Evolutionary conservation across 2,113 vertebrate genomes (phyloP).

Genomic region (Nycticorax nycticorax): DNA sequence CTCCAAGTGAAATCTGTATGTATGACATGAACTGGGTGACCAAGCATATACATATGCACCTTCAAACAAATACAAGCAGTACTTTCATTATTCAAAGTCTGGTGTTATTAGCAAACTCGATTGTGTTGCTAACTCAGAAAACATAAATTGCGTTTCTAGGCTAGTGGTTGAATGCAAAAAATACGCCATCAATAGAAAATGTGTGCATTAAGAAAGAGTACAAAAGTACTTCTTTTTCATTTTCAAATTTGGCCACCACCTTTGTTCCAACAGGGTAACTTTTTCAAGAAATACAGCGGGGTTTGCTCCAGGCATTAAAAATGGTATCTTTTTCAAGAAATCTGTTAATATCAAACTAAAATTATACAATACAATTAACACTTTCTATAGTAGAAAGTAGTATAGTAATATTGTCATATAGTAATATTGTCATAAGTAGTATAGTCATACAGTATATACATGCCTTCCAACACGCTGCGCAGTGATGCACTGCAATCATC

Average conservation of each 20-base stretch:
- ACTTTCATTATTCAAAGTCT: neutral
- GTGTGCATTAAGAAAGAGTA: neutral
- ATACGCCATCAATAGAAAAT: neutral
- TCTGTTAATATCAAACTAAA: neutral
- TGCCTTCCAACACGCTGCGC: fast-evolving
- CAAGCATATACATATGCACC: neutral
- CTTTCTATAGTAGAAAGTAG: neutral
- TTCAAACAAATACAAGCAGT: neutral
- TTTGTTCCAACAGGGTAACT: neutral
- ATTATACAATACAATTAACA: neutral
- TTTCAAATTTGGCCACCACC: neutral
- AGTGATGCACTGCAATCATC: too few species aligned
- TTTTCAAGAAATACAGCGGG: neutral
- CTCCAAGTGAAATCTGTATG: neutral
- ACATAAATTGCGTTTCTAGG: neutral
- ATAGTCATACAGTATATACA: neutral
- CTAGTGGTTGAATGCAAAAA: neutral
- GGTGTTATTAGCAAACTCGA: neutral
- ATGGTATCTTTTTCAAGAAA: neutral
- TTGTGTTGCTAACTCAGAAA: neutral
- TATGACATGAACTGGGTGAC: neutral
- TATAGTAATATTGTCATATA: neutral
- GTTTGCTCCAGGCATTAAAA: neutral
- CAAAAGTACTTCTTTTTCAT: neutral
- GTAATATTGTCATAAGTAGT: neutral